Evolutionary conservation across 2,797 vertebrate genomes (phyloP).

Genomic region (Miichthys miiuy): DNA sequence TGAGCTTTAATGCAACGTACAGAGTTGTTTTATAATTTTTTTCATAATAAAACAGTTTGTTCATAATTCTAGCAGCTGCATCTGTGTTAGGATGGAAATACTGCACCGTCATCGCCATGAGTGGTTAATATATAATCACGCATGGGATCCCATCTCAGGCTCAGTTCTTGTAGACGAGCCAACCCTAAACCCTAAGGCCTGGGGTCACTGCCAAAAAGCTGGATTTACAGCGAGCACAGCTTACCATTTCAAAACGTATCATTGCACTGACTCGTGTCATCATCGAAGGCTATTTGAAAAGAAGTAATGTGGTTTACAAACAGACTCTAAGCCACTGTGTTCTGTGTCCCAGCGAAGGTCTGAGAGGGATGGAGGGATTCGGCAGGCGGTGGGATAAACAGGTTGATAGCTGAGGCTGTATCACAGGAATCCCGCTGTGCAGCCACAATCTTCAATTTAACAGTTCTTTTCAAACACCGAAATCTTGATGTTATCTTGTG

Average conservation of each 20-base stretch:
- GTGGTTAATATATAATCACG: slow-evolving; percentile 56
- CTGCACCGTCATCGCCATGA: slow-evolving; percentile 53
- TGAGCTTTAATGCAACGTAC: background rate
- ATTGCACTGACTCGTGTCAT: slow-evolving; percentile 55
- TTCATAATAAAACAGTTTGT: background rate
- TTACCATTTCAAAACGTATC: slow-evolving; percentile 70
- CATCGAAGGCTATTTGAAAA: slow-evolving; percentile 68
- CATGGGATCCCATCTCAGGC: slow-evolving; percentile 53
- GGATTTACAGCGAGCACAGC: slow-evolving; percentile 69
- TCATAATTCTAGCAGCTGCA: slow-evolving; percentile 19
- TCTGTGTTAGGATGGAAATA: slow-evolving; percentile 6
- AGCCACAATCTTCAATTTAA: slow-evolving; percentile 33
- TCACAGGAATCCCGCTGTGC: slow-evolving; percentile 50
- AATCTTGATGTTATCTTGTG: slow-evolving; percentile 52
- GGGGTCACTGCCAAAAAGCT: slow-evolving; percentile 65
- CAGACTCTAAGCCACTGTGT: slow-evolving; percentile 40
- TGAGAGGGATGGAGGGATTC: slow-evolving; percentile 33
- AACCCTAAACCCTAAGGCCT: slow-evolving; percentile 53
- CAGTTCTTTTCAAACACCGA: slow-evolving; percentile 18
- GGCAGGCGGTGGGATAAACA: slow-evolving; percentile 40
- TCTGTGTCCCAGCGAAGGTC: slow-evolving; percentile 27
- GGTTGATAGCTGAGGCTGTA: slow-evolving; percentile 34
- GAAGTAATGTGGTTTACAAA: slow-evolving; percentile 59
- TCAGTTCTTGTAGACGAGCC: slow-evolving; percentile 44
- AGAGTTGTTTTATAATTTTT: background rate